Evolutionary conservation across 2,888 invertebrate genomes (phyloP).

Genomic region (Nomada flava): DNA sequence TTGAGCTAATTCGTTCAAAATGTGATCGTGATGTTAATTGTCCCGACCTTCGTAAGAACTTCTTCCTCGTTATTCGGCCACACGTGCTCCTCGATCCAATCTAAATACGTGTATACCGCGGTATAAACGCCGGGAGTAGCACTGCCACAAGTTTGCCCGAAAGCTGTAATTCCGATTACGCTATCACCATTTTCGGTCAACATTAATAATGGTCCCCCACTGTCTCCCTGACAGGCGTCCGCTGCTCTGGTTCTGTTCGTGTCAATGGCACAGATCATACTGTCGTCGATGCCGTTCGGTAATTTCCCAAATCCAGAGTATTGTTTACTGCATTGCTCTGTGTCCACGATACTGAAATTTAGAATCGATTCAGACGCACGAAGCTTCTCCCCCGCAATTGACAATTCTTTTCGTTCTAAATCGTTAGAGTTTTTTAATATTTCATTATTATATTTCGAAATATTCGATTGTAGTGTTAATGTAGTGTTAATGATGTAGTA

Average conservation of each 20-base stretch:
- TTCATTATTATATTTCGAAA: background rate
- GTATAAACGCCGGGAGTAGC: constrained; percentile 77
- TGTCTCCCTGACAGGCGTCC: constrained; percentile 79
- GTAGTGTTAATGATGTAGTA: too few relatives aligned
- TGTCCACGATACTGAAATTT: constrained; percentile 69
- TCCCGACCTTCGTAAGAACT: background rate
- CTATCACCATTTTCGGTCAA: constrained; percentile 57
- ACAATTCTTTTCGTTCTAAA: background rate
- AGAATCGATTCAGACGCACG: background rate
- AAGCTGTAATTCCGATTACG: constrained; percentile 78
- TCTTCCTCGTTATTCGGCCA: background rate
- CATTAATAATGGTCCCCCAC: constrained; percentile 79
- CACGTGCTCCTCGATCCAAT: constrained; percentile 80
- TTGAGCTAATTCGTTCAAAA: too few relatives aligned
- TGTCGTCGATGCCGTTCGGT: constrained; percentile 74
- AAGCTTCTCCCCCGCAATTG: background rate
- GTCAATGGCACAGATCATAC: constrained; percentile 77
- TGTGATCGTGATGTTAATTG: constrained; percentile 6
- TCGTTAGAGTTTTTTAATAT: background rate
- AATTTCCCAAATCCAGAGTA: constrained; percentile 68
- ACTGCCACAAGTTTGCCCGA: constrained; percentile 78
- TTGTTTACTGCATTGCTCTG: constrained; percentile 62
- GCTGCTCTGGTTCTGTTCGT: constrained; percentile 64
- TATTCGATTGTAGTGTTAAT: background rate
- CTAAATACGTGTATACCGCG: constrained; percentile 74